Base-by-base conservation (phyloP, 2,797 vertebrate genomes). In the Halcyon badia region DNA sequence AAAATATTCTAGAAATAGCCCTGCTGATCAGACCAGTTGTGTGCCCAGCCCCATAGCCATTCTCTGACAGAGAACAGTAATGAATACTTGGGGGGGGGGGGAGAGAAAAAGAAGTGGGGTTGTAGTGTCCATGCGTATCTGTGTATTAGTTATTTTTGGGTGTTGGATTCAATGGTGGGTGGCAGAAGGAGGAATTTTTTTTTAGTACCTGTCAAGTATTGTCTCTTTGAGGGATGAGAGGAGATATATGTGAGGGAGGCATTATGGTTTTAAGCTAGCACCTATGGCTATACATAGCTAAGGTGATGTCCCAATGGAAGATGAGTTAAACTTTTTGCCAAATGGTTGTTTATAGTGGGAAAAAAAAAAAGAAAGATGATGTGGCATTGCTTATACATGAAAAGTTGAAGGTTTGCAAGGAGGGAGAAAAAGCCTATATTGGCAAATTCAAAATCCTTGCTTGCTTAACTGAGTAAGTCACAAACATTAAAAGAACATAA, bases 391-490 rank as follows among this genome's bases (percentile, higher is more conserved):
- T 77, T 90, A 80, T 54, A 64, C 78, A 25, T 72, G n/a, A 48
- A 96, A 88, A 25, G 16, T 30, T 90, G 58, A 72, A 83, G 61
- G 80, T 88, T 84, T 91, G 52, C 72, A 94, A 82, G 39, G 46
- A 83, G 37, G 13, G 71, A 52, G 39, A 52, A 46, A 69, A 76
- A 42, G 35, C 16, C 51, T 76, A 0, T 71, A 70, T 30, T 85
- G 70, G 71, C 51, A 93, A 25, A 75, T 81, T 71, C 44, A 76
- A 69, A 73, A 64, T 86, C 60, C 42, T 76, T 71, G 49, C 81
- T 81, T 79, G 60, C 69, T 83, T 94, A 71, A 78, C 87, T 96
- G 88, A 96, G 62, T 35, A 79, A 35, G 65, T 97, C 56, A 77
- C 51, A 84, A 91, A 76, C 54, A 91, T 35, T 60, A 91, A 83